Percentiles rank a stretch among this genome's conserved stretches.
Evolutionary conservation across 2,113 vertebrate genomes (phyloP).

Genomic region (Ploceus nigricollis): DNA sequence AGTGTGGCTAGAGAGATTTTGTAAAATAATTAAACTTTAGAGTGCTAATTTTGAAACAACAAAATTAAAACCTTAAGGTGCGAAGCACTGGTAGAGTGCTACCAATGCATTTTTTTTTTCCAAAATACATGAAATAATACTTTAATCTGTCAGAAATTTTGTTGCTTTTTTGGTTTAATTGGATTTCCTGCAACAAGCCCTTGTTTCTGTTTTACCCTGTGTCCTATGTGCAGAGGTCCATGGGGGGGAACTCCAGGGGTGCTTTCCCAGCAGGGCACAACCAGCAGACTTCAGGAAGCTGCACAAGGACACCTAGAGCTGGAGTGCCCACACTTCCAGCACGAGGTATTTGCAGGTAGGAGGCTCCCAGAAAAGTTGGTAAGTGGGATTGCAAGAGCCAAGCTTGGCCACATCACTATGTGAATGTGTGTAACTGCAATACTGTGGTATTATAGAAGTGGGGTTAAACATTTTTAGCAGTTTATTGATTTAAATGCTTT

Average conservation of each 20-base stretch:
- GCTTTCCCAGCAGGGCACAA: background rate
- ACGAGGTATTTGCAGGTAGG: fast-evolving
- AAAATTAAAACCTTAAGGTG: background rate
- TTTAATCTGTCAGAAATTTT: background rate
- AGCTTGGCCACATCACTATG: fast-evolving
- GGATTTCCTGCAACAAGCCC: background rate
- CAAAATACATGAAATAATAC: background rate
- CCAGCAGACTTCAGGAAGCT: background rate
- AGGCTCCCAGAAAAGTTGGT: background rate
- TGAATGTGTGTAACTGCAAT: background rate
- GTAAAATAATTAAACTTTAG: background rate
- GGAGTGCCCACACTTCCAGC: background rate
- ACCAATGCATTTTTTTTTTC: background rate
- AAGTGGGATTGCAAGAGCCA: background rate
- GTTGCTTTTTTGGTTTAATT: background rate
- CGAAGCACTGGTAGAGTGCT: background rate
- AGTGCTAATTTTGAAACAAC: background rate
- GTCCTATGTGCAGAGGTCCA: background rate
- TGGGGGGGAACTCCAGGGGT: too few relatives aligned
- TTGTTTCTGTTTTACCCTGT: background rate
- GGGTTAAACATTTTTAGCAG: background rate
- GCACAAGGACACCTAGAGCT: background rate
- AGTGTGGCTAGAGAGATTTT: background rate
- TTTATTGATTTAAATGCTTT: background rate
- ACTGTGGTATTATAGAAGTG: background rate